Evolutionary conservation across 2,113 vertebrate genomes (phyloP).

Genomic region (Syngnathus floridae): DNA sequence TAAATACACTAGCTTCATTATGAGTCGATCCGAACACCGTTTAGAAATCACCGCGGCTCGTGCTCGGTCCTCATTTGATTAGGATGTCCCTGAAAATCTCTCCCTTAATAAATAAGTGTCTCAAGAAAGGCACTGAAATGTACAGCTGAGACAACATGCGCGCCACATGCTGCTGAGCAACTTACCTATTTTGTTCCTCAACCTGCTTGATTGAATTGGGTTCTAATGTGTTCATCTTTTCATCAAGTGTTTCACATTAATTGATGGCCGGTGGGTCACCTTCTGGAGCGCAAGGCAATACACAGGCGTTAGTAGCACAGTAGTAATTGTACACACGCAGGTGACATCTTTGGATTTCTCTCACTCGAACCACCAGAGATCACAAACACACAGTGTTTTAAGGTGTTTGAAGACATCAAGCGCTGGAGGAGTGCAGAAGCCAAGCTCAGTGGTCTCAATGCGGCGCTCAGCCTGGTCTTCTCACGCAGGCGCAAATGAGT

Average conservation of each 20-base stretch:
- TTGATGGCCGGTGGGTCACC: constrained; percentile 49
- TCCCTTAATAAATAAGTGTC: constrained; percentile 60
- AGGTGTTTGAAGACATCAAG: background rate
- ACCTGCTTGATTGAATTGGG: background rate
- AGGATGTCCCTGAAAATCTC: constrained; percentile 65
- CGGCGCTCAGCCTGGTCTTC: constrained; percentile 3
- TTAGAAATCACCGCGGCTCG: constrained; percentile 42
- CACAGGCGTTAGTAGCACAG: constrained; percentile 58
- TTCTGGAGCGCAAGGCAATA: constrained; percentile 43
- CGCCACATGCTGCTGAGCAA: background rate
- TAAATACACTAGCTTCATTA: constrained; percentile 27
- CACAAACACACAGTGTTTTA: background rate
- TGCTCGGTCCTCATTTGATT: constrained; percentile 28
- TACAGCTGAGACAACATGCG: constrained; percentile 47
- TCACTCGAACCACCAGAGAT: background rate
- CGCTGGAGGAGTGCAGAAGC: constrained; percentile 8
- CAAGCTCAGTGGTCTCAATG: constrained; percentile 46
- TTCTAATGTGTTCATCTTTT: constrained; percentile 13
- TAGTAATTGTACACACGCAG: constrained; percentile 50
- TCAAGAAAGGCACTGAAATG: constrained; percentile 65
- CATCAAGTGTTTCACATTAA: constrained; percentile 55
- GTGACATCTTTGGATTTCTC: constrained; percentile 2
- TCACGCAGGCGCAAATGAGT: constrained; percentile 36
- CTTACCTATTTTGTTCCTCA: constrained; percentile 14
- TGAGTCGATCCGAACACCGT: background rate